Base-by-base conservation (phyloP, 64 coral and sea anemone genomes). In the Catalaphyllia jardinei region DNA sequence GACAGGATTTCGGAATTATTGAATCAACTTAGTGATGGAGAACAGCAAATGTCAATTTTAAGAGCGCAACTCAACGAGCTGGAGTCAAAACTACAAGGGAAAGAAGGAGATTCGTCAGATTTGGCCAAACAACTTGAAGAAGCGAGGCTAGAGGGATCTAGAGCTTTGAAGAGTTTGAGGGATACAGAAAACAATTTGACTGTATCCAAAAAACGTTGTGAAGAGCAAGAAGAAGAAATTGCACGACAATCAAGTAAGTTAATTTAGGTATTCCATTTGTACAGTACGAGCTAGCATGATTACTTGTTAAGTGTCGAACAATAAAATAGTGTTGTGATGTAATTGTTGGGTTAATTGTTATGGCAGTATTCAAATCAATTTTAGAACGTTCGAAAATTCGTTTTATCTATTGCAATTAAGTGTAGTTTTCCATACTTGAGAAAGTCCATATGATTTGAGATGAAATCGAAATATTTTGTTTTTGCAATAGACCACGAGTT, bases 1-100 rank as follows among this genome's bases (percentile, higher is more conserved):
- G 94, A 96, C 52, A 96, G 94, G 87, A 93, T 96, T 52, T 93
- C 94, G 27, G 94, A 96, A 29, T 61, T 96, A 22, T 71, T 96
- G 27, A 93, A 93, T 77, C 87, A 92, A 72, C 75, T 89, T 59
- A 93, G 85, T 62, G 81, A 90, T 31, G 81, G 69, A 51, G 94
- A 96, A 71, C 80, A 90, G 30, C 89, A 96, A 72, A 87, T 96
- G 55, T 93, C 76, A 17, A 73, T 79, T 63, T 73, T 96, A 8
- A 96, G 71, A 65, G 52, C 74, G 33, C 91, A 93, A 60, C 60
- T 96, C 1, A 57, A 72, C 29, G 94, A 93, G 62, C 31, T 96
- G n/a, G 79, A 96, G 39, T 60, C 61, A 17, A 82, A 73, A 52
- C 67, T 87, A 60, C 49, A 77, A 8, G 88, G 91, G 0, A 93